A percentile compares a stretch with the other conserved stretches of the same genome.
Evolutionary conservation across 2,113 vertebrate genomes (phyloP).

Genomic region (Triplophysa siluroides): DNA sequence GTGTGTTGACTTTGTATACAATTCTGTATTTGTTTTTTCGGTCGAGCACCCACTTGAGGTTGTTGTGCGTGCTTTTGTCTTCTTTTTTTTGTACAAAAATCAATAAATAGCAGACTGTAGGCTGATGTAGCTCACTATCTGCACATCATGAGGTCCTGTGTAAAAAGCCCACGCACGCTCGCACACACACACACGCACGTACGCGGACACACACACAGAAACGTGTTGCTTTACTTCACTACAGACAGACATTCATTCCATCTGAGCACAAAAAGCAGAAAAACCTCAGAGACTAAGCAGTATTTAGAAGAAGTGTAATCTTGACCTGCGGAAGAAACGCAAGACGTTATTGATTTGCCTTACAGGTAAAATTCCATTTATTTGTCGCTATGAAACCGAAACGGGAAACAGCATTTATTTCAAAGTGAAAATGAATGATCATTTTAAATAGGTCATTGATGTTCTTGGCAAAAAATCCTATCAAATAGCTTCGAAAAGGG

Average conservation of each 20-base stretch:
- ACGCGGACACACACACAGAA: constrained; percentile 19
- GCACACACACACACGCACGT: constrained; percentile 1
- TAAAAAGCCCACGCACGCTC: neutral
- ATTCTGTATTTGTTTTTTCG: too few species aligned
- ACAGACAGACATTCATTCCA: constrained; percentile 47
- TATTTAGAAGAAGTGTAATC: constrained; percentile 22
- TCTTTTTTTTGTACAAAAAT: too few species aligned
- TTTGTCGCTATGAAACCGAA: neutral
- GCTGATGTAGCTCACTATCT: too few species aligned
- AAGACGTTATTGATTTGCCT: neutral
- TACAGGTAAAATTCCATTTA: neutral
- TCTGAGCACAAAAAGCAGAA: constrained; percentile 44
- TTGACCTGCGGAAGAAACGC: neutral
- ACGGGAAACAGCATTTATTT: neutral
- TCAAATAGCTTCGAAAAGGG: too few species aligned
- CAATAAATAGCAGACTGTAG: too few species aligned
- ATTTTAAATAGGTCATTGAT: too few species aligned
- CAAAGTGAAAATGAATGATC: neutral
- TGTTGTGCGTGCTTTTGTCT: too few species aligned
- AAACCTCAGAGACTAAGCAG: constrained; percentile 23
- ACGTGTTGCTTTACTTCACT: constrained; percentile 43
- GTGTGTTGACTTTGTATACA: too few species aligned
- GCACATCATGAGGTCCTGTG: too few species aligned
- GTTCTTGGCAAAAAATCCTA: too few species aligned
- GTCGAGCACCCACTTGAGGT: too few species aligned